These are phyloP conservation scores for Ailurus styani DNA, from an alignment of 2,113 vertebrate genomes.

Conservation along the genomic window DNA sequence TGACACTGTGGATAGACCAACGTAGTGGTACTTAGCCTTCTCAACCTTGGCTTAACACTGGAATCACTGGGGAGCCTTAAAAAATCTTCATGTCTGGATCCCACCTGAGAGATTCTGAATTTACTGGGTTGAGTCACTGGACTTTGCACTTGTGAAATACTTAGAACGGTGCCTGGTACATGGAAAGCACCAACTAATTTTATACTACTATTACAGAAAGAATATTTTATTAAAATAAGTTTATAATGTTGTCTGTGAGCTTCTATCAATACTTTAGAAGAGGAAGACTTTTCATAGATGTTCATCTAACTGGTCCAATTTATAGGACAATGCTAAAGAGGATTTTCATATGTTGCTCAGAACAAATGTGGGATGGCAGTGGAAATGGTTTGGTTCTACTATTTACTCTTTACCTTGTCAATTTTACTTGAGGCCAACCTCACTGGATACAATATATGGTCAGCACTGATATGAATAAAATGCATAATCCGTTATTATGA, in stretches of 20 bases:
- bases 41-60: neutral
- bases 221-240: neutral
- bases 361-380: neutral
- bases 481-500: neutral
- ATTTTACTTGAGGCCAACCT: neutral
- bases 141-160: neutral
- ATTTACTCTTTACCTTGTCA: neutral
- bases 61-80: neutral
- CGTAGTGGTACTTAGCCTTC: neutral
- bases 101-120: neutral
- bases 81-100: neutral
- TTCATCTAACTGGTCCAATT: neutral
- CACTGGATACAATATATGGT: too few species aligned
- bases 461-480: neutral
- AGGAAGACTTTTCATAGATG: neutral
- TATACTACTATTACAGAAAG: neutral
- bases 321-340: neutral
- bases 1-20: accelerated
- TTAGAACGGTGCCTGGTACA: neutral
- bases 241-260: neutral
- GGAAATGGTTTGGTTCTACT: neutral
- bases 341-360: neutral
- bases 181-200: neutral
- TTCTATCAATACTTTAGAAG: neutral
- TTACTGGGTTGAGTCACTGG: neutral